Evolutionary conservation across 1,140 invertebrate genomes (phyloP).

Genomic region (Drosophila nikananu): DNA sequence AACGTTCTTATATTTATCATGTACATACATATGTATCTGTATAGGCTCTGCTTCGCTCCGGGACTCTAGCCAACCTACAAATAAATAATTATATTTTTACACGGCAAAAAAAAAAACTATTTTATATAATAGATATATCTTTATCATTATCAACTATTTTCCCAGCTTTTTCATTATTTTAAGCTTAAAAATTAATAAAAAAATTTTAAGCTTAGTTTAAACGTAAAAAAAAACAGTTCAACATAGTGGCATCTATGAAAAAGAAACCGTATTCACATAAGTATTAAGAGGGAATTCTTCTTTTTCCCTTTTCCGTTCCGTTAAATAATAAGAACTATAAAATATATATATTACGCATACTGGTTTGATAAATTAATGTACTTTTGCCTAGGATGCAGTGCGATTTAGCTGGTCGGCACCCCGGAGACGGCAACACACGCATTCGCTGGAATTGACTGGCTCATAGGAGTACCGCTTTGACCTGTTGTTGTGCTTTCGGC

Average conservation of each 20-base stretch:
- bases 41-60: too few species aligned
- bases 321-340: too few species aligned
- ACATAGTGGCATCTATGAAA: neutral
- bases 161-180: neutral
- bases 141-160: too few species aligned
- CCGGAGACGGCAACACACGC: conserved; percentile 46
- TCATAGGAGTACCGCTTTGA: neutral
- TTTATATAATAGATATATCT: neutral
- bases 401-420: conserved; percentile 9
- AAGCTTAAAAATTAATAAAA: too few species aligned
- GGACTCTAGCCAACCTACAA: too few species aligned
- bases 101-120: too few species aligned
- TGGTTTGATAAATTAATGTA: neutral
- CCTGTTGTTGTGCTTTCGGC: conserved; percentile 28
- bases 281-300: too few species aligned
- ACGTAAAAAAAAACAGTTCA: too few species aligned
- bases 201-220: too few species aligned
- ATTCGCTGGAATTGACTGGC: neutral
- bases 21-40: too few species aligned
- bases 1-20: neutral
- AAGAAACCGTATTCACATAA: neutral
- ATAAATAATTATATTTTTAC: too few species aligned
- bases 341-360: neutral
- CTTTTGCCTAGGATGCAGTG: neutral
- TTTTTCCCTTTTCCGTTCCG: neutral